Evolutionary conservation across 2,113 vertebrate genomes (phyloP).

Genomic region (Tachuris rubrigastra): DNA sequence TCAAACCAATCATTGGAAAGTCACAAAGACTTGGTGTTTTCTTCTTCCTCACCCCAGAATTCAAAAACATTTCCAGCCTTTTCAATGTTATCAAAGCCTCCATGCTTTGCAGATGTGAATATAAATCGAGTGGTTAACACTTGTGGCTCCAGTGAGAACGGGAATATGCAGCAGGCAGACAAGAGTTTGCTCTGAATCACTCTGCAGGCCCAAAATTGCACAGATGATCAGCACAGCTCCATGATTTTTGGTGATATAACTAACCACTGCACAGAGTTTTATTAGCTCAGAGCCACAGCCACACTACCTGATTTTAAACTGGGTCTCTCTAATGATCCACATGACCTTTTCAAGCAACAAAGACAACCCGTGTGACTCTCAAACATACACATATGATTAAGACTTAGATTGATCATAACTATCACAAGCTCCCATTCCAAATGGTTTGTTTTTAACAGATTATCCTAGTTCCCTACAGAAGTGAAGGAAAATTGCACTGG

Average conservation of each 20-base stretch:
- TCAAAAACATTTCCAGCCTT: not conserved
- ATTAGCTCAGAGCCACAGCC: not conserved
- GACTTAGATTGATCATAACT: not conserved
- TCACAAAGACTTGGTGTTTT: not conserved
- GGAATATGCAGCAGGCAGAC: not conserved
- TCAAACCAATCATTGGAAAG: not conserved
- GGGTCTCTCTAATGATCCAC: not conserved
- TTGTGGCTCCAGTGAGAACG: not conserved
- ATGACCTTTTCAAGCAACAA: not conserved
- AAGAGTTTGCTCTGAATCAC: not conserved
- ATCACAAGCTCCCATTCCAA: not conserved
- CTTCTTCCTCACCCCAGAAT: not conserved
- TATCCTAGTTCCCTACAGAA: not conserved
- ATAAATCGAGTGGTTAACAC: not conserved
- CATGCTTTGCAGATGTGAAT: not conserved
- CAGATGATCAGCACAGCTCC: not conserved
- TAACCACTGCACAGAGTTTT: not conserved
- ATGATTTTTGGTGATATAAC: not conserved
- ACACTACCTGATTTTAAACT: not conserved
- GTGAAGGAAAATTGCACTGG: not conserved
- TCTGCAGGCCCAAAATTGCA: not conserved
- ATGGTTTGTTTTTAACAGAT: not conserved
- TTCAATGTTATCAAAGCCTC: not conserved
- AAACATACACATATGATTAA: fast-evolving
- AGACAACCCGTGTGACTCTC: not conserved